A percentile compares a stretch with the other conserved stretches of the same genome.
Conservation (phyloP, 2,113 vertebrate species). For the Stigmatopora nigra region DNA sequence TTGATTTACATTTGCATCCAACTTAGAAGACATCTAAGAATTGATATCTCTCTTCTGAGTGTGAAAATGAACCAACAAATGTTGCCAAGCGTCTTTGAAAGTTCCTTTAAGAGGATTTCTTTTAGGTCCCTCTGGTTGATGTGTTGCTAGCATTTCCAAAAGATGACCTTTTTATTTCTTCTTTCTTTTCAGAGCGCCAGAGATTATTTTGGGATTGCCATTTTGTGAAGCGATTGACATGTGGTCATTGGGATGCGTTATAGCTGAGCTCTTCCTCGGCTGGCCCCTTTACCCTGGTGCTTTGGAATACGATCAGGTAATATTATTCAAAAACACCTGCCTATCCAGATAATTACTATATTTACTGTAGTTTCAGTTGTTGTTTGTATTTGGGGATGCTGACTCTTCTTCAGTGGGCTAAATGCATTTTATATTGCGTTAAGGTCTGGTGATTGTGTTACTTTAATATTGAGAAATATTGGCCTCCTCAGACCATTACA, state of each 20-base stretch:
- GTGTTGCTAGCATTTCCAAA: neutral
- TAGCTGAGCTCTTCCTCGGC: constrained; percentile 93
- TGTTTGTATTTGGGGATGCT: no score
- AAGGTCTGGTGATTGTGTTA: no score
- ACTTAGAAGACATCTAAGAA: neutral
- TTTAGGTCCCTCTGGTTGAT: constrained; percentile 1
- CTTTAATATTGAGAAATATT: no score
- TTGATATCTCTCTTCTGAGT: neutral
- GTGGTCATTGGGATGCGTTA: constrained; percentile 97
- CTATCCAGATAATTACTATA: no score
- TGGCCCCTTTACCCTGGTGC: constrained; percentile 98
- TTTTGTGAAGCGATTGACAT: constrained; percentile 99
- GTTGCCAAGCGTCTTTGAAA: neutral
- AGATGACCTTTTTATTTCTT: constrained; percentile 15
- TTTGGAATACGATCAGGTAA: constrained; percentile 97
- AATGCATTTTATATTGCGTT: no score
- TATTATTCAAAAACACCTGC: constrained; percentile 4
- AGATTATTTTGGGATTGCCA: constrained; percentile 96
- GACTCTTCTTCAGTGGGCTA: no score
- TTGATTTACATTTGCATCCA: neutral
- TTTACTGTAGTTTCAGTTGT: no score
- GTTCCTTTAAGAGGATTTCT: neutral
- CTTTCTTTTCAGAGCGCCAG: constrained; percentile 83
- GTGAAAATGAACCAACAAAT: neutral
- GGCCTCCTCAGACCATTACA: no score